Conservation (phyloP, 2,888 invertebrate species). For the Agrochola lota region DNA sequence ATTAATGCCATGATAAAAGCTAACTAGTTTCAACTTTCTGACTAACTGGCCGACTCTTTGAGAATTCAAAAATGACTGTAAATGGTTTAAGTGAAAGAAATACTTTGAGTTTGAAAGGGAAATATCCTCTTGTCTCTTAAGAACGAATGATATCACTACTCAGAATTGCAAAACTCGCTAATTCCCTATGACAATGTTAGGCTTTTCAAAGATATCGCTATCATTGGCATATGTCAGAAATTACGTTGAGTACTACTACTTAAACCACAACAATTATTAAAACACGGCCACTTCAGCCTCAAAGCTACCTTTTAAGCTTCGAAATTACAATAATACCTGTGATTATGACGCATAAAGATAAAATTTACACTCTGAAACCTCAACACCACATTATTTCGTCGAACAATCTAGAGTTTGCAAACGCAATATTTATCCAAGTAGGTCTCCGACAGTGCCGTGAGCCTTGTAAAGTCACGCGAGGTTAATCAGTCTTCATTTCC, state of each 20-base stretch:
- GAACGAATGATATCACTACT: background rate
- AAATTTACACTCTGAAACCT: constrained; percentile 42
- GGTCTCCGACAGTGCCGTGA: constrained; percentile 64
- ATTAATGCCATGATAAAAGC: no score
- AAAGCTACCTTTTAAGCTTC: constrained; percentile 9
- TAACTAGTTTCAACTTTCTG: no score
- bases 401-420: constrained; percentile 61
- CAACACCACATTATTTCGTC: constrained; percentile 38
- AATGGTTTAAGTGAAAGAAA: no score
- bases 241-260: background rate
- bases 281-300: background rate
- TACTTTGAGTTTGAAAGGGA: no score
- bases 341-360: constrained; percentile 51
- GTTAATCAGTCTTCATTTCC: constrained; percentile 90
- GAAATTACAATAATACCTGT: constrained; percentile 46
- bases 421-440: constrained; percentile 78
- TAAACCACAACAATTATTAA: constrained; percentile 1
- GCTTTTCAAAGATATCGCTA: background rate
- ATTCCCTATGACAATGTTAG: background rate
- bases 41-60: no score
- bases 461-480: constrained; percentile 87
- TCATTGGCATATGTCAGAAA: background rate
- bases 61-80: no score
- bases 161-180: background rate
- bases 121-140: background rate